phyloP scores from a whole-genome alignment of 2,888 invertebrate species.

The Eulithis testata region DNA sequence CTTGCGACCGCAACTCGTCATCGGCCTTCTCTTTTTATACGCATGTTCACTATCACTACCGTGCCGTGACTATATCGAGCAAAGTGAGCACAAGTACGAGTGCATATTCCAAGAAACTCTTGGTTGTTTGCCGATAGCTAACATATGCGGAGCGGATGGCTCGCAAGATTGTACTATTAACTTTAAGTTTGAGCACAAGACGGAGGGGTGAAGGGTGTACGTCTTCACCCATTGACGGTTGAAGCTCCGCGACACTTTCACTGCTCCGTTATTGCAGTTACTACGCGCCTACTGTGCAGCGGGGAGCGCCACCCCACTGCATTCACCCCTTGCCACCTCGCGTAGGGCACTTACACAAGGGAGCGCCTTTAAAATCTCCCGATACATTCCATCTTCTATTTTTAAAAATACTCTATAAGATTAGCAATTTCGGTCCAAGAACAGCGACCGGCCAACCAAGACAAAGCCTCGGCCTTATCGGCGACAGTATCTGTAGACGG shows the following conservation, averaged over 20 bases:
- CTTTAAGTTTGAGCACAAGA: slow-evolving; percentile 78
- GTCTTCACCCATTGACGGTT: slow-evolving; percentile 84
- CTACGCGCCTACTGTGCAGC: slow-evolving; percentile 81
- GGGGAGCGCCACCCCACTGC: slow-evolving; percentile 75
- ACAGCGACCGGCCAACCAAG: slow-evolving; percentile 40
- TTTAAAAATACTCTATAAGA: slow-evolving; percentile 36
- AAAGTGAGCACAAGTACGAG: slow-evolving; percentile 16
- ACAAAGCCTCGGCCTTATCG: slow-evolving; percentile 65
- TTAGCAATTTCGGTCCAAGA: slow-evolving; percentile 45
- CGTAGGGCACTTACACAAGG: slow-evolving; percentile 71
- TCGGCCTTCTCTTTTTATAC: slow-evolving; percentile 11
- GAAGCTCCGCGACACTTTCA: slow-evolving; percentile 84
- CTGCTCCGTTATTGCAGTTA: slow-evolving; percentile 84
- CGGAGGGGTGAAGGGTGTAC: slow-evolving; percentile 80
- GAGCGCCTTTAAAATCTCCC: slow-evolving; percentile 73
- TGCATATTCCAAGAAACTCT: slow-evolving; percentile 29
- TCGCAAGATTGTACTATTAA: slow-evolving; percentile 73
- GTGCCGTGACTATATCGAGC: slow-evolving; percentile 19
- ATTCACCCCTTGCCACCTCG: slow-evolving; percentile 73
- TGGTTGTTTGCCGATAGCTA: slow-evolving; percentile 34
- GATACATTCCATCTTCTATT: slow-evolving; percentile 57
- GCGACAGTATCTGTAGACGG: slow-evolving; percentile 73
- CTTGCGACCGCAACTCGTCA: slow-evolving; percentile 20
- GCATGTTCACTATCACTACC: slow-evolving; percentile 26
- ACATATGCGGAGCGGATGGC: slow-evolving; percentile 50